These are phyloP conservation scores for Drosophila tristis DNA, from an alignment of 1,140 invertebrate species.

Conservation along the genomic window DNA sequence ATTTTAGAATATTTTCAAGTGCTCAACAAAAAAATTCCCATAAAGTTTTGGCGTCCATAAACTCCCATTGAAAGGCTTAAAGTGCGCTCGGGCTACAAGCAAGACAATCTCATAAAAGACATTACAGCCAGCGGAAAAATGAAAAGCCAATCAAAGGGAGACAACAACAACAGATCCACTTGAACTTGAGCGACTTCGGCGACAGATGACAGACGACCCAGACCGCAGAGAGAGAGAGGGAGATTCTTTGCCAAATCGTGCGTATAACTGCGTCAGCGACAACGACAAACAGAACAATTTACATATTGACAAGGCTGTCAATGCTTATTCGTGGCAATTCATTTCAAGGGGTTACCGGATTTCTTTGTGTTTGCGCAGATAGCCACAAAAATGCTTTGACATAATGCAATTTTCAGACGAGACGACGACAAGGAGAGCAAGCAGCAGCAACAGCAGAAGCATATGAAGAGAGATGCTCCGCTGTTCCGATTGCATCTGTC, in stretches of 20 bases:
- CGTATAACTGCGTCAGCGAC: conserved; percentile 54
- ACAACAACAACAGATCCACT: conserved; percentile 54
- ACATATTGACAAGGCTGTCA: conserved; percentile 78
- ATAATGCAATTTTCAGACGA: conserved; percentile 73
- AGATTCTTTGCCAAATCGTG: conserved; percentile 63
- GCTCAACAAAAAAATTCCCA: conserved; percentile 9
- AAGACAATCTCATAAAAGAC: conserved; percentile 29
- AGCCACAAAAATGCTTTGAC: conserved; percentile 77
- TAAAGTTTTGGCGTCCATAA: conserved; percentile 39
- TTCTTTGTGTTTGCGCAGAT: conserved; percentile 64
- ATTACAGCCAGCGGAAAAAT: conserved; percentile 22
- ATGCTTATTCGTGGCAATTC: conserved; percentile 60
- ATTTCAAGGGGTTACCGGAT: conserved; percentile 22
- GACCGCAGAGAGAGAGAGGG: not conserved
- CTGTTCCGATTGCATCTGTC: conserved; percentile 74
- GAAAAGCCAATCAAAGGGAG: conserved; percentile 56
- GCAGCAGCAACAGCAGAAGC: not conserved
- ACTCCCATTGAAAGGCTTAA: conserved; percentile 68
- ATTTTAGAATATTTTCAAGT: conserved; percentile 30
- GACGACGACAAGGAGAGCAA: no score
- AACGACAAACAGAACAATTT: conserved; percentile 59
- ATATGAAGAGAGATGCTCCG: conserved; percentile 31
- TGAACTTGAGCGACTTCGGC: conserved; percentile 68
- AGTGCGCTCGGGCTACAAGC: conserved; percentile 33
- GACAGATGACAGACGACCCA: conserved; percentile 20